These are phyloP conservation scores for Sminthurinus aureus DNA, from an alignment of 2,888 invertebrate genomes.

Conservation along the genomic window DNA sequence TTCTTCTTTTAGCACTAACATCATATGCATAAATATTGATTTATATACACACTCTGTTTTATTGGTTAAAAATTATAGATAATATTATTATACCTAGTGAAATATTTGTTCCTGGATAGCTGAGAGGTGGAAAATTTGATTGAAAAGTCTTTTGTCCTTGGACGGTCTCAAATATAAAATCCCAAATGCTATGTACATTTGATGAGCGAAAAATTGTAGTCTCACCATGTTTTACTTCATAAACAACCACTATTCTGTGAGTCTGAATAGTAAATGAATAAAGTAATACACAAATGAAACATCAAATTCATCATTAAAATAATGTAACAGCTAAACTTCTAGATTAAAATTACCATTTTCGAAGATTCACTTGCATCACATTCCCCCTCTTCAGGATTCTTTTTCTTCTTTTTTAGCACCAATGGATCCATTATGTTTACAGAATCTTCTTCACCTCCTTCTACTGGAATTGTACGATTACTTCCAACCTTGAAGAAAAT, in stretches of 20 bases:
- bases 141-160: conserved; percentile 71
- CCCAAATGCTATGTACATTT: conserved; percentile 69
- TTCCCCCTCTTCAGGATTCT: neutral
- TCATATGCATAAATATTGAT: too few relatives aligned
- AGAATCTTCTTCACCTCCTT: conserved; percentile 34
- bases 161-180: conserved; percentile 86
- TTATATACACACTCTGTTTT: neutral
- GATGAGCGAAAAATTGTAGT: conserved; percentile 47
- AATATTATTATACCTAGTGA: conserved; percentile 41
- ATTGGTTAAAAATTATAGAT: neutral
- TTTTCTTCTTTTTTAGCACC: neutral
- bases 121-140: conserved; percentile 80
- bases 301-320: neutral
- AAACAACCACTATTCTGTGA: conserved; percentile 53
- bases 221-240: conserved; percentile 49
- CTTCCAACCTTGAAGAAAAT: conserved; percentile 12
- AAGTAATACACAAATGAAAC: neutral
- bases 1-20: too few relatives aligned
- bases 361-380: neutral
- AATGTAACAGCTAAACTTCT: neutral
- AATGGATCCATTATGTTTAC: neutral
- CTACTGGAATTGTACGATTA: conserved; percentile 50
- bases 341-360: conserved; percentile 8
- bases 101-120: conserved; percentile 63
- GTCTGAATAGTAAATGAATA: conserved; percentile 45